Evolutionary conservation across 37 sponge, comb jelly and placozoan genomes (phyloP).

Genomic region (Chondrosia reniformis): DNA sequence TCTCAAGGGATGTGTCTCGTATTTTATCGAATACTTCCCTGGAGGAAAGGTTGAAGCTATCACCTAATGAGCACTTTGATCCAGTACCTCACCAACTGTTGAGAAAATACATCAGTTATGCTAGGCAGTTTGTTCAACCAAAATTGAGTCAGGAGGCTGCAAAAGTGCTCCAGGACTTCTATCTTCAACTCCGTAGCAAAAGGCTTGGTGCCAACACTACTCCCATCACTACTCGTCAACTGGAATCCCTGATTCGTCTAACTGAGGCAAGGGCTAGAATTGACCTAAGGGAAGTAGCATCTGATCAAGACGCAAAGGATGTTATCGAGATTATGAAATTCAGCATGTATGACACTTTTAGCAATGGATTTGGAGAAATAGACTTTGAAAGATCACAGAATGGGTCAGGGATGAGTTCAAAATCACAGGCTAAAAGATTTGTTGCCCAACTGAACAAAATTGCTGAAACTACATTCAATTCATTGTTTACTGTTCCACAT

Average conservation of each 20-base stretch:
- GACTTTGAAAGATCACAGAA: slow-evolving; percentile 81
- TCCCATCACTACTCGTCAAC: slow-evolving; percentile 93
- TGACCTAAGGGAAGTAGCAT: slow-evolving; percentile 78
- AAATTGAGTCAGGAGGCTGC: slow-evolving; percentile 72
- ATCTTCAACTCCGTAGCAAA: slow-evolving; percentile 73
- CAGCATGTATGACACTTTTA: slow-evolving; percentile 83
- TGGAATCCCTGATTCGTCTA: slow-evolving; percentile 95
- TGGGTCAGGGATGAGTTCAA: slow-evolving; percentile 85
- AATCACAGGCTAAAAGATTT: slow-evolving; percentile 71
- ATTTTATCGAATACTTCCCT: slow-evolving; percentile 36
- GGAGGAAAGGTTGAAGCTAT: slow-evolving; percentile 47
- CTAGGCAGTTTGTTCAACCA: slow-evolving; percentile 81
- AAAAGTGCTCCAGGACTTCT: slow-evolving; percentile 80
- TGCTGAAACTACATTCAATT: slow-evolving; percentile 58
- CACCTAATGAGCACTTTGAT: slow-evolving; percentile 49
- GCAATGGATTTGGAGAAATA: slow-evolving; percentile 78
- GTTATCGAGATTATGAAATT: slow-evolving; percentile 92
- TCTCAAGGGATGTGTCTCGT: neutral
- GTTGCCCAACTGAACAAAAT: slow-evolving; percentile 73
- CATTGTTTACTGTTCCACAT: slow-evolving; percentile 79
- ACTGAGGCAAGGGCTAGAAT: slow-evolving; percentile 92
- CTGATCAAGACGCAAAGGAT: slow-evolving; percentile 81
- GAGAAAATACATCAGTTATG: slow-evolving; percentile 82
- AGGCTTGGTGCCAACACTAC: slow-evolving; percentile 66
- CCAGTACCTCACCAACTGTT: slow-evolving; percentile 77